These are phyloP conservation scores for Phrynocephalus forsythii DNA, from an alignment of 2,797 vertebrate genomes.

Conservation along the genomic window DNA sequence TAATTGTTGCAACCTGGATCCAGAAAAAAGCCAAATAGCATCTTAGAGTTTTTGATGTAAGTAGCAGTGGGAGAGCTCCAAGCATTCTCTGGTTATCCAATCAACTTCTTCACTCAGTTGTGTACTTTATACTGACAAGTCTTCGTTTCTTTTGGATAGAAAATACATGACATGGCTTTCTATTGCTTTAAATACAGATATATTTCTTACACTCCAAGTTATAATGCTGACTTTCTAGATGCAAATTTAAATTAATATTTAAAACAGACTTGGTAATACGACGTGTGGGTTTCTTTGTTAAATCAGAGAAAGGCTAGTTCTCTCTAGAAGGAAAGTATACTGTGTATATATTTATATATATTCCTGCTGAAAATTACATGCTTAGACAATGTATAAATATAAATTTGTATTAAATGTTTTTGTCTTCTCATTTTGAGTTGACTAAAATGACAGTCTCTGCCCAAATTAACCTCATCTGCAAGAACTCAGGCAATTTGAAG, in stretches of 20 bases:
- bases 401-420: neutral
- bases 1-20: neutral
- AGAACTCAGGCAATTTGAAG: neutral
- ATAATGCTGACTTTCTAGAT: neutral
- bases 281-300: neutral
- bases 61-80: neutral
- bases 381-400: neutral
- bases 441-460: neutral
- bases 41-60: neutral
- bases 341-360: neutral
- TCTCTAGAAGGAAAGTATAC: neutral
- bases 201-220: slow-evolving; percentile 1
- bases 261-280: neutral
- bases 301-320: neutral
- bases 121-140: neutral
- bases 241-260: neutral
- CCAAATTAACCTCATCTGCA: neutral
- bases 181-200: neutral
- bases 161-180: neutral
- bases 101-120: neutral
- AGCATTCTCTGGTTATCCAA: too few species aligned
- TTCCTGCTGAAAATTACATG: neutral
- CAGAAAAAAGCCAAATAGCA: neutral
- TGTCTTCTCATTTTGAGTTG: neutral
- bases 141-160: neutral